These are phyloP conservation scores for Cacatua alba DNA, from an alignment of 2,113 vertebrate species.

Conservation along the genomic window DNA sequence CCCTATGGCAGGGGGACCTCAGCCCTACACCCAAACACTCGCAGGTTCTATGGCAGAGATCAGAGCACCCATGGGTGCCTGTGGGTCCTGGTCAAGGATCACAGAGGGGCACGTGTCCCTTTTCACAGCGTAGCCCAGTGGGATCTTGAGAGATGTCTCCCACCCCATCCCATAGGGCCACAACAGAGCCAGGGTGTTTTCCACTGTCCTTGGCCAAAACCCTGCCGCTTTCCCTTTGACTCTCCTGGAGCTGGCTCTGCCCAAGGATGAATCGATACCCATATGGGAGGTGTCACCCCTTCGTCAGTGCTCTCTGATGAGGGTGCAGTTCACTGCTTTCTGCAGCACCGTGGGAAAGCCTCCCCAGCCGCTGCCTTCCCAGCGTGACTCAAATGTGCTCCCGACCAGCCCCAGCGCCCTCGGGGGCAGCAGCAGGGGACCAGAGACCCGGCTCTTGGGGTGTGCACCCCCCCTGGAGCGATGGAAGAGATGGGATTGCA, in stretches of 20 bases:
- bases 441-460: accelerated
- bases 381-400: constrained; percentile 32
- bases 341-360: constrained; percentile 58
- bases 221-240: neutral
- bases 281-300: constrained; percentile 1
- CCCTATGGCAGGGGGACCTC: neutral
- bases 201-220: neutral
- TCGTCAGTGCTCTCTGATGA: neutral
- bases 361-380: neutral
- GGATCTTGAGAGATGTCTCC: neutral
- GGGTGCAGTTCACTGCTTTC: constrained; percentile 1
- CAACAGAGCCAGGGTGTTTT: neutral
- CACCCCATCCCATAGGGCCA: neutral
- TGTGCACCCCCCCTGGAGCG: accelerated
- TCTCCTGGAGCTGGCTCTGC: neutral
- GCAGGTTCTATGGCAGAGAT: neutral
- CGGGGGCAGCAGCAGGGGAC: neutral
- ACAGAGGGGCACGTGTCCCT: accelerated
- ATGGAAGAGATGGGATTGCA: accelerated
- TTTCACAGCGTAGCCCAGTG: neutral
- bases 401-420: neutral
- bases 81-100: too few relatives aligned
- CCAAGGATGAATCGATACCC: neutral
- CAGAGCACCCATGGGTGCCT: neutral
- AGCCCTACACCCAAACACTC: neutral